A percentile compares a stretch with the other conserved stretches of the same genome.
Evolutionary conservation across 2,113 vertebrate species (phyloP).

Genomic region (Hipposideros armiger): DNA sequence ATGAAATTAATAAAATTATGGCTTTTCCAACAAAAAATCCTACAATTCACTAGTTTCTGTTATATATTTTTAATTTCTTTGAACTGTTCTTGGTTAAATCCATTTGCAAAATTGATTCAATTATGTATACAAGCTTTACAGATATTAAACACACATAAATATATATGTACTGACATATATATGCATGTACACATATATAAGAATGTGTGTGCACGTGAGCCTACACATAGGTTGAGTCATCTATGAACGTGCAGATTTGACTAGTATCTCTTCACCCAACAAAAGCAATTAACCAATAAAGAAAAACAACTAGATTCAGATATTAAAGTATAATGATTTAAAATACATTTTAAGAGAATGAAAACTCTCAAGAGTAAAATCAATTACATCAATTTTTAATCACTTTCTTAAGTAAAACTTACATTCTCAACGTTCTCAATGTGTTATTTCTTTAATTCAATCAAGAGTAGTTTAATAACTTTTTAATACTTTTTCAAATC

Average conservation of each 20-base stretch:
- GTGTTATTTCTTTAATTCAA: neutral
- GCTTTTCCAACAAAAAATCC: neutral
- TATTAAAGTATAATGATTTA: neutral
- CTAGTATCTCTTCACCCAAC: neutral
- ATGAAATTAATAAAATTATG: neutral
- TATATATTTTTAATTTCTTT: conserved; percentile 33
- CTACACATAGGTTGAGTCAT: neutral
- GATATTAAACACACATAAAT: neutral
- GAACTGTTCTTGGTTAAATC: neutral
- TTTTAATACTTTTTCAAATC: conserved; percentile 8
- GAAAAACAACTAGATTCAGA: neutral
- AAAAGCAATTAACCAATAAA: conserved; percentile 9
- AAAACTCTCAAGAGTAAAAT: neutral
- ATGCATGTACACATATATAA: neutral
- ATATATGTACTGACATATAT: neutral
- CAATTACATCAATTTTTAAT: neutral
- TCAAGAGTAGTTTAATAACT: neutral
- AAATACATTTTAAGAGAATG: neutral
- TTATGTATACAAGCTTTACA: neutral
- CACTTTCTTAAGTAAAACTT: neutral
- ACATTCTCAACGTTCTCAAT: neutral
- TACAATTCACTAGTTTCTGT: neutral
- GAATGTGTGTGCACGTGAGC: neutral
- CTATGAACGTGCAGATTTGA: neutral
- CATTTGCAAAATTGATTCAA: neutral